phyloP scores from a whole-genome alignment of 2,797 vertebrate genomes.

The Squalus acanthias region DNA sequence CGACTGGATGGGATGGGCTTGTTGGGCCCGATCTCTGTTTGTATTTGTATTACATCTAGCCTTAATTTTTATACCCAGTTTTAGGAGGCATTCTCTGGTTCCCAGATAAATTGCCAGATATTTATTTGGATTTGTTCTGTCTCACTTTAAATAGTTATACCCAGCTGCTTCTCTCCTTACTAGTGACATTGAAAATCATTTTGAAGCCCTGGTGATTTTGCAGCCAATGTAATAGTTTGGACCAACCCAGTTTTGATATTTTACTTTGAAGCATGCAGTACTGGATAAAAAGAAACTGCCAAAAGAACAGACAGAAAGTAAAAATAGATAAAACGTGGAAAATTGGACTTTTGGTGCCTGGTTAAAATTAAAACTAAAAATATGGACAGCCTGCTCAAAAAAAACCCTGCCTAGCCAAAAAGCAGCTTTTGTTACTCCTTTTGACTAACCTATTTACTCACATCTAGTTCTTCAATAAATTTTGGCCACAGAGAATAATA shows the following conservation, averaged over 20 bases:
- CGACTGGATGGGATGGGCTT: neutral
- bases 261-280: neutral
- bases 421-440: neutral
- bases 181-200: neutral
- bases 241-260: neutral
- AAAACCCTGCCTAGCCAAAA: neutral
- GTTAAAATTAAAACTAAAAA: neutral
- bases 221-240: neutral
- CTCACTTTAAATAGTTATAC: neutral
- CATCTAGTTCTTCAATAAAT: neutral
- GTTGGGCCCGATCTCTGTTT: neutral
- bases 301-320: neutral
- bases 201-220: neutral
- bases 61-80: neutral
- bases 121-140: neutral
- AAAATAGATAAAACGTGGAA: neutral
- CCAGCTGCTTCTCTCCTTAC: neutral
- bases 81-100: neutral
- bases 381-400: neutral
- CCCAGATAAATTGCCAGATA: slow-evolving; percentile 11
- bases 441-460: neutral
- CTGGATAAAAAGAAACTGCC: neutral
- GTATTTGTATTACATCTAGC: neutral
- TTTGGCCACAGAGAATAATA: neutral
- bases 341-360: neutral